Conservation (phyloP, 2,888 invertebrate genomes). For the Galerucella nymphaeae region DNA sequence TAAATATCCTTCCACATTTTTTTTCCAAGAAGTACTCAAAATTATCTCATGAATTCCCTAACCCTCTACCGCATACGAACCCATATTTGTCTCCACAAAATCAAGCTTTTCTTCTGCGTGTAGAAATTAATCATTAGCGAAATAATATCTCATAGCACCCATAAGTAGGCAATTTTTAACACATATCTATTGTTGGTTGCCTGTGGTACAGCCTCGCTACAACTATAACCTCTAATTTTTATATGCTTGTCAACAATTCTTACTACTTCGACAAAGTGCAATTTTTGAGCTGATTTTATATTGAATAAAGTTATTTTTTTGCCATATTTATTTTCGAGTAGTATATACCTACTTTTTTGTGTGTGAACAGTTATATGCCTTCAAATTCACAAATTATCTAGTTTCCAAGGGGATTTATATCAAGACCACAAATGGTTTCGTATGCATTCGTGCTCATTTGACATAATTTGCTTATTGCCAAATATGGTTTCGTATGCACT, state of each 20-base stretch:
- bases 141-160: no score
- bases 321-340: slow-evolving; percentile 1
- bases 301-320: slow-evolving; percentile 4
- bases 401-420: not conserved
- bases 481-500: no score
- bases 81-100: slow-evolving; percentile 10
- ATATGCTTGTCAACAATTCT: slow-evolving; percentile 4
- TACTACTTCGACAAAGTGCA: slow-evolving; percentile 6
- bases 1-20: no score
- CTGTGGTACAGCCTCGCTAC: not conserved
- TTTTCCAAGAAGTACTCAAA: no score
- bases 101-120: slow-evolving; percentile 1
- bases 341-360: not conserved
- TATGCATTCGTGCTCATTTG: no score
- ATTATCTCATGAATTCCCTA: no score
- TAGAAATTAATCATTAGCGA: not conserved
- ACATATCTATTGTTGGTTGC: not conserved
- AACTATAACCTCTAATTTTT: slow-evolving; percentile 1
- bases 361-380: no score
- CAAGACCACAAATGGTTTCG: not conserved
- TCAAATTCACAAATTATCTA: not conserved
- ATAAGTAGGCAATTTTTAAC: not conserved
- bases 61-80: slow-evolving; percentile 14
- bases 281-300: not conserved
- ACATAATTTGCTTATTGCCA: no score